Evolutionary conservation across 2,888 invertebrate species (phyloP), one percentile per base, ranked within the genome.

Genomic region (Zhengitettix transpicula): DNA sequence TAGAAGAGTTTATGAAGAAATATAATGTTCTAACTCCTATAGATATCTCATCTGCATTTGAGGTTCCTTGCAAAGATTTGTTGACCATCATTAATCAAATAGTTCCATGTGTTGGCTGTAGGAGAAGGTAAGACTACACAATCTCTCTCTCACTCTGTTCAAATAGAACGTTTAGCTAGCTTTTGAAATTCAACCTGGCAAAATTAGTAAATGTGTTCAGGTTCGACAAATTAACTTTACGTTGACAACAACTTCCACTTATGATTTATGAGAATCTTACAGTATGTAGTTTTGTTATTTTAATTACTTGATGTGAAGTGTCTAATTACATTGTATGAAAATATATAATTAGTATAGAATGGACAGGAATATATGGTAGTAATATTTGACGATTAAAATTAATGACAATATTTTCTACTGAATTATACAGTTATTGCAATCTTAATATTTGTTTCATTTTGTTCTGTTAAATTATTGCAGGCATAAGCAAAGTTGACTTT

Each of bases 81-180:
- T 80, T 90, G 70, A 83, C 84, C 68, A 86, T 92, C 69, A 77
- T 95, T 65, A 86, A 90, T 75, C 90, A 93, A 77, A 86, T 87
- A 73, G 90, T 95, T 70, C 92, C 93, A 65, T 95, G 95, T 78
- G 91, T 95, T 69, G 94, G 95, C 64, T 95, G 95, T 75, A 80
- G 94, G 65, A 81, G 90, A 79, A 90, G 90, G 91, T 89, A 77
- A 67, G 66, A 14, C 5, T 47, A 14, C 8, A 12, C 47, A 5
- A 5, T 28, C 28, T 28, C 28, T 28, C 28, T 28, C 7, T 28
- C 28, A 28, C n/a, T n/a, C n/a, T 28, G 28, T 28, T 28, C 28
- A 28, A 28, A 2, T 28, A 28, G 28, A 28, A 28, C 28, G 28
- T 28, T 28, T 28, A 28, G 28, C 28, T 28, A 28, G 7, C 28